These are phyloP conservation scores for Aphelocoma coerulescens DNA, from an alignment of 2,113 vertebrate genomes.

Conservation along the genomic window DNA sequence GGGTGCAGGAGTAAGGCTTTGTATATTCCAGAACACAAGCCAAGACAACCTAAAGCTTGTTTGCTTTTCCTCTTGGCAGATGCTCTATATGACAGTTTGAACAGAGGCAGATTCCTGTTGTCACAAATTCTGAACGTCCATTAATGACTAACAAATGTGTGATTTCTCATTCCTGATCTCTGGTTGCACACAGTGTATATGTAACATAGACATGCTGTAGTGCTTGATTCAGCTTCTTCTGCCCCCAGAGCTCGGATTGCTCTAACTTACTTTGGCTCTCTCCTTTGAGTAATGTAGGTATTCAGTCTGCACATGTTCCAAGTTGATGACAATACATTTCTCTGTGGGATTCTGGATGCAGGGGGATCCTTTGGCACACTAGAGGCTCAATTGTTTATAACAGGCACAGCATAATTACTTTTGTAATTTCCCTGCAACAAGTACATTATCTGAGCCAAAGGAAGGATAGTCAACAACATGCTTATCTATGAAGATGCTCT, in stretches of 20 bases:
- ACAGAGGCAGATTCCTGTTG: background rate
- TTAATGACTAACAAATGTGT: background rate
- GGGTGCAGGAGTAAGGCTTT: background rate
- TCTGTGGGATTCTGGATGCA: background rate
- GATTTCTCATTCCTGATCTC: background rate
- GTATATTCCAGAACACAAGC: background rate
- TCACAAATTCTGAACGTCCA: background rate
- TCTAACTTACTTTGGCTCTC: background rate
- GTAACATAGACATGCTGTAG: background rate
- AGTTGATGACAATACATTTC: background rate
- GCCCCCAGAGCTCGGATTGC: background rate
- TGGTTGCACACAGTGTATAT: background rate
- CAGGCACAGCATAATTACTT: background rate
- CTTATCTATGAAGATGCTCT: background rate
- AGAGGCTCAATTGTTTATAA: background rate
- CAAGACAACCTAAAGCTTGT: background rate
- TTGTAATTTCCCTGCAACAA: background rate
- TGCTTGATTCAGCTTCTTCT: background rate
- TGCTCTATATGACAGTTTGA: background rate
- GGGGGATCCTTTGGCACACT: background rate
- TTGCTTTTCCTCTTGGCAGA: background rate
- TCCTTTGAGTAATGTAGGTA: background rate
- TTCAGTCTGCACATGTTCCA: rapidly evolving
- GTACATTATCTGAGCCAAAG: background rate
- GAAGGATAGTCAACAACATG: background rate